Conservation (phyloP, 2,797 vertebrate genomes). For the Neopelma chrysocephalum region DNA sequence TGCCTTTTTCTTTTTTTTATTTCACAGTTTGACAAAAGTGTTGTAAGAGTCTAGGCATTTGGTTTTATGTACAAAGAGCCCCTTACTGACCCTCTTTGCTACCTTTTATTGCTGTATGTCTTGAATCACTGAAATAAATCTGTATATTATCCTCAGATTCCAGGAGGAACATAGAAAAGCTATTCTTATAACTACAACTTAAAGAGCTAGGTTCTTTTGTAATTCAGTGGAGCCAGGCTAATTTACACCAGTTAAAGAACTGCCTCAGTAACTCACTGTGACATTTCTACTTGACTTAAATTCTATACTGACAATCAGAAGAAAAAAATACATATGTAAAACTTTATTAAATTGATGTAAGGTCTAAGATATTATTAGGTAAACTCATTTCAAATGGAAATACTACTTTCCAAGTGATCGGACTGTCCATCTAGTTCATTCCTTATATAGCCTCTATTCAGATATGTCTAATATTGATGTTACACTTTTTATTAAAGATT, state of each 20-base stretch:
- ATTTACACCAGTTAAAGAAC: neutral
- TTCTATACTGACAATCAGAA: too few species aligned
- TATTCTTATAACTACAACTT: constrained; percentile 27
- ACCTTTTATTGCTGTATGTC: neutral
- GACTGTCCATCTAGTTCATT: constrained; percentile 52
- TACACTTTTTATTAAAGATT: constrained; percentile 44
- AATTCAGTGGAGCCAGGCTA: neutral
- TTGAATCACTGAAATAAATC: constrained; percentile 34
- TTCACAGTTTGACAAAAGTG: neutral
- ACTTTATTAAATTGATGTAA: neutral
- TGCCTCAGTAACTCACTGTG: neutral
- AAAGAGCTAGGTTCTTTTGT: neutral
- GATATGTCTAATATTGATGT: constrained; percentile 4
- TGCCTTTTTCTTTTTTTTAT: neutral
- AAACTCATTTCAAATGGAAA: constrained; percentile 58
- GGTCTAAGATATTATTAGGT: constrained; percentile 59
- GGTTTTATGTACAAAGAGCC: neutral
- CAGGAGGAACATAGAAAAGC: neutral
- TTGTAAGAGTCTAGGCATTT: neutral
- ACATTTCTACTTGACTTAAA: neutral
- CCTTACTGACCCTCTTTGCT: neutral
- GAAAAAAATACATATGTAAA: too few species aligned
- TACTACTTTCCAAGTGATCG: constrained; percentile 59
- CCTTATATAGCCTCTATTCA: constrained; percentile 55
- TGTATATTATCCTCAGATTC: neutral